A percentile compares a stretch with the other conserved stretches of the same genome.
Evolutionary conservation across 2,888 invertebrate genomes (phyloP).

Genomic region (Mythimna albipuncta): DNA sequence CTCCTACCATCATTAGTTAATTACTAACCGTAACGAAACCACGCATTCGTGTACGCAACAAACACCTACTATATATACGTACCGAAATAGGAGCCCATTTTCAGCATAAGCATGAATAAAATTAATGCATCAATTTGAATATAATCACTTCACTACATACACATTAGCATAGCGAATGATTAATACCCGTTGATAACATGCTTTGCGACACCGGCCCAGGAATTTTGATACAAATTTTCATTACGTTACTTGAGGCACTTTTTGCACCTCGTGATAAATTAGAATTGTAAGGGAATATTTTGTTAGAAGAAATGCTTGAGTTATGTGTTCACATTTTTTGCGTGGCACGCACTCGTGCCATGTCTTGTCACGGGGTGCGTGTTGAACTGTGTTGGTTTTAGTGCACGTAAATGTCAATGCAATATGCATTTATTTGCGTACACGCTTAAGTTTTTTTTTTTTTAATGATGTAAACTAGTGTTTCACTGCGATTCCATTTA

Average conservation of each 20-base stretch:
- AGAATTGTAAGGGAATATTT: slow-evolving; percentile 53
- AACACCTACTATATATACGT: slow-evolving; percentile 5
- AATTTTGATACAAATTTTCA: slow-evolving; percentile 67
- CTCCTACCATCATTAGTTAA: slow-evolving; percentile 50
- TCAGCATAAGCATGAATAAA: slow-evolving; percentile 61
- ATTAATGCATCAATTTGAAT: slow-evolving; percentile 80
- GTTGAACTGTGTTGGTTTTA: slow-evolving; percentile 2
- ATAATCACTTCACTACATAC: slow-evolving; percentile 80
- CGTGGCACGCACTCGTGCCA: slow-evolving; percentile 28
- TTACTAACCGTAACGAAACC: slow-evolving; percentile 47
- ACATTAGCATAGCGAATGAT: slow-evolving; percentile 82
- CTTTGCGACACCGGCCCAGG: slow-evolving; percentile 67
- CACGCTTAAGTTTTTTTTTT: no score
- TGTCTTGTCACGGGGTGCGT: slow-evolving; percentile 17
- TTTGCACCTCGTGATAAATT: slow-evolving; percentile 65
- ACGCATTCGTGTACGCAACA: slow-evolving; percentile 34
- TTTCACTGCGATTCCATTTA: no score
- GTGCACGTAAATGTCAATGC: slow-evolving; percentile 21
- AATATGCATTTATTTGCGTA: slow-evolving; percentile 12
- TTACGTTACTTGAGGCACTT: slow-evolving; percentile 55
- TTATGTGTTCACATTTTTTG: slow-evolving; percentile 28
- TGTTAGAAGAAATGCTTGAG: slow-evolving; percentile 47
- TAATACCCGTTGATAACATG: slow-evolving; percentile 82
- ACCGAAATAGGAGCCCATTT: slow-evolving; percentile 52
- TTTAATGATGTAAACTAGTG: no score